Conservation (phyloP, 2,888 invertebrate genomes). For the Callimorpha dominula region DNA sequence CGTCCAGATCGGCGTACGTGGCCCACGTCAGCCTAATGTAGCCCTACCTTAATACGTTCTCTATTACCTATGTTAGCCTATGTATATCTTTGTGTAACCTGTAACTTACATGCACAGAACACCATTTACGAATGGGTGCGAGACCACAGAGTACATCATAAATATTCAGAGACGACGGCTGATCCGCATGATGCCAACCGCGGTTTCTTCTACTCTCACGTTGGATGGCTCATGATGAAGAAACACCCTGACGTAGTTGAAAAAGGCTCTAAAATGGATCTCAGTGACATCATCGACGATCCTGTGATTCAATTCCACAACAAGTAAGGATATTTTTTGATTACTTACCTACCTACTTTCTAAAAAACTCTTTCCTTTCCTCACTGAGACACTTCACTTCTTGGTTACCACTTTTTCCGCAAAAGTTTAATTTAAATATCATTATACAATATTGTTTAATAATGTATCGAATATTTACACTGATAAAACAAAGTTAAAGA, state of each 20-base stretch:
- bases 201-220: conserved; percentile 97
- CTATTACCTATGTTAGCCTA: too few relatives aligned
- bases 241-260: conserved; percentile 95
- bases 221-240: conserved; percentile 96
- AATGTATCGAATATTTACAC: neutral
- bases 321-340: conserved; percentile 82
- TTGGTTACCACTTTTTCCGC: neutral
- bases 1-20: too few relatives aligned
- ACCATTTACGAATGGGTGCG: conserved; percentile 91
- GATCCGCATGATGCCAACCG: conserved; percentile 94
- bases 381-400: neutral
- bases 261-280: conserved; percentile 93
- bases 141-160: conserved; percentile 92
- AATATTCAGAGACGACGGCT: conserved; percentile 91
- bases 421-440: neutral
- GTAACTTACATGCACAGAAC: conserved; percentile 80
- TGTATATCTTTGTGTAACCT: neutral
- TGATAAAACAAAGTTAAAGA: neutral
- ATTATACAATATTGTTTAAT: neutral
- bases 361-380: neutral
- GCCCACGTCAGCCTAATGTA: too few relatives aligned
- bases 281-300: conserved; percentile 92
- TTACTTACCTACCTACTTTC: neutral
- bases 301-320: conserved; percentile 92
- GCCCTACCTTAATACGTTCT: too few relatives aligned